Evolutionary conservation across 2,113 vertebrate species (phyloP).

Genomic region (Oryzias celebensis): DNA sequence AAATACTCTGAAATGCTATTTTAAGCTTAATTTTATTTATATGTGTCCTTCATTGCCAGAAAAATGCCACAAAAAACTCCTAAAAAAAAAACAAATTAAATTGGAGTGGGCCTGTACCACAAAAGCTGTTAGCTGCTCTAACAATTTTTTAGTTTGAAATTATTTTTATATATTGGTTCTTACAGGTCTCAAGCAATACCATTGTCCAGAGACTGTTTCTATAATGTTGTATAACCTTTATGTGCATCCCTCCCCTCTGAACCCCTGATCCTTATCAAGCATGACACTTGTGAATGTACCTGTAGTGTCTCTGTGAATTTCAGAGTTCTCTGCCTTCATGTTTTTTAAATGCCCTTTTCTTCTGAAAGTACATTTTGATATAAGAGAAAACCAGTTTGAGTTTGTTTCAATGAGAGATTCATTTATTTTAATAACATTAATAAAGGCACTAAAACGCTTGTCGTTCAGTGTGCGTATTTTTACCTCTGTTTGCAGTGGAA

Average conservation of each 20-base stretch:
- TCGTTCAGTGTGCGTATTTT: not conserved
- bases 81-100: no score
- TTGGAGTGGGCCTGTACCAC: no score
- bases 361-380: slow-evolving; percentile 49
- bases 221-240: slow-evolving; percentile 29
- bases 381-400: slow-evolving; percentile 49
- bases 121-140: no score
- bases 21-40: no score
- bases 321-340: slow-evolving; percentile 44
- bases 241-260: slow-evolving; percentile 26
- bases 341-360: slow-evolving; percentile 52
- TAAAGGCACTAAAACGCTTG: slow-evolving; percentile 39
- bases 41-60: no score
- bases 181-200: slow-evolving; percentile 35
- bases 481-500: slow-evolving; percentile 7
- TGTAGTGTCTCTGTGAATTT: slow-evolving; percentile 40
- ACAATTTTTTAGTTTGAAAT: no score
- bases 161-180: slow-evolving; percentile 21
- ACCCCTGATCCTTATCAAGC: slow-evolving; percentile 17
- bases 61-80: no score
- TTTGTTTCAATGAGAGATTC: slow-evolving; percentile 47
- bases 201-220: slow-evolving; percentile 36
- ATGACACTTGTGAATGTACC: slow-evolving; percentile 53
- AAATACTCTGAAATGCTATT: no score
- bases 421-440: slow-evolving; percentile 61